Evolutionary conservation across 2,888 invertebrate genomes (phyloP), one percentile per base, ranked within the genome.

Genomic region (Xestia rhomboidea): DNA sequence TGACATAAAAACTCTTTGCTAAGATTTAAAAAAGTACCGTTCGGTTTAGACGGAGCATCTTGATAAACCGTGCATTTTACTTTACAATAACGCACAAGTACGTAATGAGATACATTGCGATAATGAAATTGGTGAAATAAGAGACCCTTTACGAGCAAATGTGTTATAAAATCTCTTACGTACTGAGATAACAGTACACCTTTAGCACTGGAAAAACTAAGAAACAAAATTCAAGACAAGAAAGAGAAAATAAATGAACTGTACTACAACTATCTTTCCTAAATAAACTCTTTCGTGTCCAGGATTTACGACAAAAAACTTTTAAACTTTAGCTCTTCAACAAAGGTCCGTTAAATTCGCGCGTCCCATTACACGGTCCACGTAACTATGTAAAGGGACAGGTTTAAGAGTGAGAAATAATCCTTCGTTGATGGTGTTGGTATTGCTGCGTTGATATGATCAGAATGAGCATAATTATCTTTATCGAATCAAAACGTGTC

Each of bases 321-420:
- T 83, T 80, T 73, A 79, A 86, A 88, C 77, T 83, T 84, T 83
- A 77, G 77, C 73, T 85, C 76, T 74, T 81, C 68, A 79, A 88
- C 84, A 86, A 88, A 86, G 88, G 86, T 83, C 76, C 73, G 73
- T 85, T 85, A 85, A 79, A 88, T 86, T 87, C 87, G 76, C 85
- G 88, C 87, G 86, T 83, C 81, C 87, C 86, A 90, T 90, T 91
- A 90, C 85, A 89, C 85, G 81, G 79, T 85, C 78, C 81, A 82
- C 72, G 76, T 83, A 81, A 82, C 85, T 78, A 80, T 62, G n/a
- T 76, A 44, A 64, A 60, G 57, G 62, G 41, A 68, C 15, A 64
- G 49, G 54, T 30, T 57, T 10, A n/a, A 60, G n/a, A 68, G 13
- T 46, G 27, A 44, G 27, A 54, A 30, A n/a, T 34, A 3, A n/a